A percentile compares a stretch with the other conserved stretches of the same genome.
Evolutionary conservation across 2,797 vertebrate genomes (phyloP).

Genomic region (Amblyraja radiata): DNA sequence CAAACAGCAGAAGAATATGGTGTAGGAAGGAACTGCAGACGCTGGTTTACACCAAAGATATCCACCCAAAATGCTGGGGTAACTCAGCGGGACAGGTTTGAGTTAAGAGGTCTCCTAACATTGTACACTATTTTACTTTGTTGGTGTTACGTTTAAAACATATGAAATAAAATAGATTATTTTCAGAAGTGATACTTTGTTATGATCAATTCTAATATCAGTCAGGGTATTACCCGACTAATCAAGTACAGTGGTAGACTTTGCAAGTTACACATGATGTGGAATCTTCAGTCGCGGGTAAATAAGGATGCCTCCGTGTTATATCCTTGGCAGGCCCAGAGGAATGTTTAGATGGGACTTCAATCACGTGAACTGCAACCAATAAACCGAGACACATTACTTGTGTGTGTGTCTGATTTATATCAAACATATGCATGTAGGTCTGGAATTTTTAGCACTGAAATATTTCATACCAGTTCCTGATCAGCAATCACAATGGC

Average conservation of each 20-base stretch:
- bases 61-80: too few relatives aligned
- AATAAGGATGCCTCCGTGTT: neutral
- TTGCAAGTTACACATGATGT: neutral
- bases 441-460: slow-evolving; percentile 1
- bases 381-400: slow-evolving; percentile 4
- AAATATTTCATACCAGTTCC: slow-evolving; percentile 9
- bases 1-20: too few relatives aligned
- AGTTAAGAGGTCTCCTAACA: too few relatives aligned
- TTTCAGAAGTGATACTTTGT: neutral
- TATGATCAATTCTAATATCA: neutral
- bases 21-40: too few relatives aligned
- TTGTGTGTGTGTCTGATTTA: slow-evolving; percentile 14
- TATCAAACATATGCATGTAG: slow-evolving; percentile 14
- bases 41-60: too few relatives aligned
- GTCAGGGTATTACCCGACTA: neutral
- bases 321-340: neutral
- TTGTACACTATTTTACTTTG: too few relatives aligned
- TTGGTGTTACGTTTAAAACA: neutral
- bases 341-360: slow-evolving; percentile 9
- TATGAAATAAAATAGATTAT: neutral
- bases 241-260: too few relatives aligned
- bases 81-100: too few relatives aligned
- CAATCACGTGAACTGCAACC: slow-evolving; percentile 9
- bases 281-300: neutral
- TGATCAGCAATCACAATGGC: neutral